Base-by-base conservation (phyloP, 92 coral and sea anemone genomes). In the Meandrina meandrites region DNA sequence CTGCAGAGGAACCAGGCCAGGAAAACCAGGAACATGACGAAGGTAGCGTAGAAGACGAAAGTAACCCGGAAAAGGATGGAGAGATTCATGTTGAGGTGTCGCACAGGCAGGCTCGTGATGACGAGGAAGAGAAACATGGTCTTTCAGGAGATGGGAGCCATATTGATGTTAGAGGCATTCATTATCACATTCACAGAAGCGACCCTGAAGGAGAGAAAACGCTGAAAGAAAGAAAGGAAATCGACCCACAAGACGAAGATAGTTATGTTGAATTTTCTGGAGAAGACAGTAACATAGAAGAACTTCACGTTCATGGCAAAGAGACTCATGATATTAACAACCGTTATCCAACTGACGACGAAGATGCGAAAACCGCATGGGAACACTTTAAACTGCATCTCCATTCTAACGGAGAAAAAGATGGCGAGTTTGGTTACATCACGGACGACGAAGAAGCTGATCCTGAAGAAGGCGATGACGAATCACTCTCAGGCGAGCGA, bases 361-460 rank as follows among this genome's bases (percentile, higher is more conserved):
- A 67, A 27, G 78, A 80, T 54, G 45, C 68, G 21, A 81, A 76
- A 37, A 81, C 3, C 40, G 76, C 37, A 18, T 50, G 78, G 75
- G 68, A 47, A 17, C 48, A 82, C 78, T 69, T 50, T 68, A 57
- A 82, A 51, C 69, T 27, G 67, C 86, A 70, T 21, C 78, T 31
- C 11, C 78, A 82, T 32, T 69, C 78, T 19, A 48, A 56, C 54
- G 72, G 57, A 35, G 57, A 53, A 8, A 54, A 24, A n/a, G 42
- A 53, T 1, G 87, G 31, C 8, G 88, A 85, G 75, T 76, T 85
- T 68, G 88, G 88, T 21, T 85, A 67, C 27, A 76, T 81, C 21
- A 67, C 86, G 2, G 85, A 84, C 3, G 87, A 69, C 47, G 82
- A 77, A 5, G 86, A 78, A 67, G 76, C n/a, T n/a, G n/a, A 19